Conservation (phyloP, 2,888 invertebrate genomes). For the Adelognathus sp. region DNA sequence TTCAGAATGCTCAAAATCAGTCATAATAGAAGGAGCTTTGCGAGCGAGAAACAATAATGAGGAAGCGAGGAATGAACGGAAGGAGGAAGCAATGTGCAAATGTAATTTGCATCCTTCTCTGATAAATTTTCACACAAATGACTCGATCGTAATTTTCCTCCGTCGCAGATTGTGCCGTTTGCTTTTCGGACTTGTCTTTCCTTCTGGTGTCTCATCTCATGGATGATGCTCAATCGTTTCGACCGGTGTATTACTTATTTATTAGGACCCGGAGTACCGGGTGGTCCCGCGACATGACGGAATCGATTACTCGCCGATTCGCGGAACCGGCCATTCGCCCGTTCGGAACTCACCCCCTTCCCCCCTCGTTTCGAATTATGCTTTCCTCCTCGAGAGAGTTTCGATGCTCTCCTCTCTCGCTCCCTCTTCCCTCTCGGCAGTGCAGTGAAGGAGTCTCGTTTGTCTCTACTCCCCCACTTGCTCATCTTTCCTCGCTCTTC, state of each 20-base stretch:
- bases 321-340: conserved; percentile 74
- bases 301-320: conserved; percentile 81
- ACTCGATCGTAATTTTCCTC: background rate
- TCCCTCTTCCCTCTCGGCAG: conserved; percentile 23
- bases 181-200: background rate
- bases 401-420: conserved; percentile 40
- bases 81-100: too few relatives aligned
- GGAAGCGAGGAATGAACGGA: too few relatives aligned
- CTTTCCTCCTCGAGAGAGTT: conserved; percentile 67
- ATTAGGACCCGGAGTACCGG: conserved; percentile 79
- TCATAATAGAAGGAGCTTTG: too few relatives aligned
- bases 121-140: too few relatives aligned
- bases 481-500: conserved; percentile 38
- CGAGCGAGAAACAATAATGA: too few relatives aligned
- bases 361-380: conserved; percentile 75
- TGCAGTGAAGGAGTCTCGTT: conserved; percentile 17
- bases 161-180: too few relatives aligned
- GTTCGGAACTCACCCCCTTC: too few relatives aligned
- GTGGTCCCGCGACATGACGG: conserved; percentile 81
- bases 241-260: conserved; percentile 80
- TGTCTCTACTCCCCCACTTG: conserved; percentile 42
- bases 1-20: too few relatives aligned
- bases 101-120: too few relatives aligned
- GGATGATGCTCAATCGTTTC: conserved; percentile 66
- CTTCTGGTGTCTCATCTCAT: conserved; percentile 13